phyloP scores from a whole-genome alignment of 2,797 vertebrate genomes.

The Rhinogobio ventralis region DNA sequence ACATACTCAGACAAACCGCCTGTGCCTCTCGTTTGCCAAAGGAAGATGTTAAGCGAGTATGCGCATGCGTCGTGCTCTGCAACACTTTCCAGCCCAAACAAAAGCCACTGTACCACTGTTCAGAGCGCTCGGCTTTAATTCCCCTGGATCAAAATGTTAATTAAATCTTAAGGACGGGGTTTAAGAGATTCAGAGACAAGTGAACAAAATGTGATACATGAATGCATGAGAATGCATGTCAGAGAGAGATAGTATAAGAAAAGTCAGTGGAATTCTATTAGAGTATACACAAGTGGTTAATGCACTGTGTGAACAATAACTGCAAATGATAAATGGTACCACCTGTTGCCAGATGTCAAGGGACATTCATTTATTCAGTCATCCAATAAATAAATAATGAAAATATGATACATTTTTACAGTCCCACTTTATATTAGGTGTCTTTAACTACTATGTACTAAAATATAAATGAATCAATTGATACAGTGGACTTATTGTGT shows the following conservation, averaged over 20 bases:
- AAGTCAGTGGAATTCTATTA: conserved; percentile 1
- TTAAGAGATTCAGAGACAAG: conserved; percentile 49
- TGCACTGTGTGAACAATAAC: conserved; percentile 15
- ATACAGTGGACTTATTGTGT: not conserved
- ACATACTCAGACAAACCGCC: conserved; percentile 13
- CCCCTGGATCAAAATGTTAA: conserved; percentile 56
- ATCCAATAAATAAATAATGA: not conserved
- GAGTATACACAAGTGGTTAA: conserved; percentile 4
- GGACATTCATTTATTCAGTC: not conserved
- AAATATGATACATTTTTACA: not conserved
- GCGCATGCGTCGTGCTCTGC: conserved; percentile 29
- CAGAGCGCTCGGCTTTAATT: conserved; percentile 47
- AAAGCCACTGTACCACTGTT: conserved; percentile 44
- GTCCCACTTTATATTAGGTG: not conserved
- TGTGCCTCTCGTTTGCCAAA: conserved; percentile 23
- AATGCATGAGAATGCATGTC: conserved; percentile 33
- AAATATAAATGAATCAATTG: not conserved
- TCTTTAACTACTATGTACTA: not conserved
- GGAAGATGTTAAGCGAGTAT: conserved; percentile 44
- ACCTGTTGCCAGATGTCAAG: not conserved
- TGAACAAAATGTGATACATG: conserved; percentile 30
- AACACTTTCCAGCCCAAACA: conserved; percentile 55
- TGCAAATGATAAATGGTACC: not conserved
- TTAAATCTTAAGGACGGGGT: conserved; percentile 51
- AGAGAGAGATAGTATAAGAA: conserved; percentile 13